A percentile compares a stretch with the other conserved stretches of the same genome.
Evolutionary conservation across 2,113 vertebrate genomes (phyloP).

Genomic region (Chamaea fasciata): DNA sequence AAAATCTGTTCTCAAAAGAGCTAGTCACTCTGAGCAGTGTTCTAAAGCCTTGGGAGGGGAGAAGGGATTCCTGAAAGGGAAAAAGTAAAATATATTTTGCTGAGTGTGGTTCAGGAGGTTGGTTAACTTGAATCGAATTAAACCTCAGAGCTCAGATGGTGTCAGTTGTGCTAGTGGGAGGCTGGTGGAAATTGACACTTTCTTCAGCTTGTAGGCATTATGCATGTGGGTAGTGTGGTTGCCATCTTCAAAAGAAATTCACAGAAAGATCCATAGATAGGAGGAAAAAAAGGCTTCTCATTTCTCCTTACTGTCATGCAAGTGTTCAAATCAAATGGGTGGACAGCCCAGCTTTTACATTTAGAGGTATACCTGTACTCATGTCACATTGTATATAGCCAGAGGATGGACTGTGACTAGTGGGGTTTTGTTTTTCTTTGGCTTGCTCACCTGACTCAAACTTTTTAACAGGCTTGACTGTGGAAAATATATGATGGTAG

Average conservation of each 20-base stretch:
- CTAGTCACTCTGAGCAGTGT: neutral
- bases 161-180: neutral
- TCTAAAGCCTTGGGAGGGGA: neutral
- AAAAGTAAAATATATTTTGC: neutral
- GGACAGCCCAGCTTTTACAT: neutral
- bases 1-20: neutral
- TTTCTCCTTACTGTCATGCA: neutral
- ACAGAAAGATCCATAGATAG: neutral
- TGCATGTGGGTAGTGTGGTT: neutral
- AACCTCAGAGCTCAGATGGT: neutral
- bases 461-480: neutral
- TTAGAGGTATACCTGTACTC: neutral
- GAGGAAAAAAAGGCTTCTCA: neutral
- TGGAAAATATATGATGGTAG: neutral
- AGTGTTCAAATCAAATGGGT: neutral
- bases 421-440: neutral
- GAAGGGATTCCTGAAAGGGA: neutral
- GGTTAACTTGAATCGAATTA: neutral
- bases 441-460: neutral
- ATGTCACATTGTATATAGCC: rapidly evolving
- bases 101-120: neutral
- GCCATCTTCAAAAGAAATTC: neutral
- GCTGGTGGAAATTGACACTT: constrained; percentile 5
- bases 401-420: neutral
- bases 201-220: neutral